Percentiles rank a stretch among this genome's conserved stretches.
phyloP scores from a whole-genome alignment of 2,888 invertebrate species.

The Vanessa cardui region DNA sequence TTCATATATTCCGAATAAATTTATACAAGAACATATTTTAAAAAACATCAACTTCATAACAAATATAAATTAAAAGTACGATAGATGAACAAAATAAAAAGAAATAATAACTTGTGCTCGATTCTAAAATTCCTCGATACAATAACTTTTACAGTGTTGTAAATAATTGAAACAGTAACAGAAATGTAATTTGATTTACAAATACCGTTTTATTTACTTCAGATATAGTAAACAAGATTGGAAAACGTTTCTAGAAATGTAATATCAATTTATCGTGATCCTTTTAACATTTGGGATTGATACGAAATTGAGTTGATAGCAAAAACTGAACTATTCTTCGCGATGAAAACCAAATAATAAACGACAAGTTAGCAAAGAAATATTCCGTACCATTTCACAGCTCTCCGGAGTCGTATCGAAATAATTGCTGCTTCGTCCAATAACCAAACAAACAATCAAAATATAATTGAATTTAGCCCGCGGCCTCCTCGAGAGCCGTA shows the following conservation, averaged over 20 bases:
- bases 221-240: background rate
- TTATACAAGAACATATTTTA: too few relatives aligned
- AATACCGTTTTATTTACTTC: too few relatives aligned
- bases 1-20: too few relatives aligned
- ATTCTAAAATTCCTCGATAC: too few relatives aligned
- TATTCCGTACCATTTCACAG: conserved; percentile 23
- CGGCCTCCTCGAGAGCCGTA: conserved; percentile 34
- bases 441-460: conserved; percentile 43
- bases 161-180: too few relatives aligned
- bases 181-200: too few relatives aligned
- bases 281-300: background rate
- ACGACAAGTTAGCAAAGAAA: conserved; percentile 17
- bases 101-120: too few relatives aligned
- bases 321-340: background rate
- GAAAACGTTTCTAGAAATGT: background rate
- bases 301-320: conserved; percentile 3
- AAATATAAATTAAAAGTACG: too few relatives aligned
- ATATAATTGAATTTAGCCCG: conserved; percentile 43
- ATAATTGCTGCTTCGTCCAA: conserved; percentile 40
- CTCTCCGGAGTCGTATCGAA: conserved; percentile 16
- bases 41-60: too few relatives aligned
- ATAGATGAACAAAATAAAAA: too few relatives aligned
- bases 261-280: background rate
- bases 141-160: too few relatives aligned
- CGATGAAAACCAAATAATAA: conserved; percentile 2